phyloP scores from a whole-genome alignment of 2,113 vertebrate species.

The Actenoides hombroni region DNA sequence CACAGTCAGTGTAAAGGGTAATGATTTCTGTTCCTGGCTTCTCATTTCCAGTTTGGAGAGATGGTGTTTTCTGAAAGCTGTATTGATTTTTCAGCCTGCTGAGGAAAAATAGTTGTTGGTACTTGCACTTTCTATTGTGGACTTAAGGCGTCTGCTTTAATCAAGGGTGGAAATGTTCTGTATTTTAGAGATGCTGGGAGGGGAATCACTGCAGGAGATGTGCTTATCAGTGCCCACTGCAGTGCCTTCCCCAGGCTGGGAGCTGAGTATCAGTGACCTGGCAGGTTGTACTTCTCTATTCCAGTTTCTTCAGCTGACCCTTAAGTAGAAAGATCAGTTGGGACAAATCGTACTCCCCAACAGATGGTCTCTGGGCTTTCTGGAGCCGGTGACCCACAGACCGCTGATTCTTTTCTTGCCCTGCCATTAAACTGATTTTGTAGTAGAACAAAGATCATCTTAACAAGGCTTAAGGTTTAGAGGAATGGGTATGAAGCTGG shows the following conservation, averaged over 20 bases:
- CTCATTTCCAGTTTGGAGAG: not conserved
- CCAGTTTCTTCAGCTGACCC: not conserved
- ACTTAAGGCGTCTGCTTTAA: not conserved
- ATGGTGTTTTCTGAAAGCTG: not conserved
- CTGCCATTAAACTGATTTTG: not conserved
- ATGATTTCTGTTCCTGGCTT: not conserved
- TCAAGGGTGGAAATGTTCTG: not conserved
- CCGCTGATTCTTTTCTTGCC: not conserved
- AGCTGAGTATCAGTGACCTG: not conserved
- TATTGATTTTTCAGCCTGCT: not conserved
- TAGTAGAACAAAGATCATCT: not conserved
- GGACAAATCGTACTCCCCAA: not conserved
- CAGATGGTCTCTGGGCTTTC: not conserved
- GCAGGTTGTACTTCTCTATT: not conserved
- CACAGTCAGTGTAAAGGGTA: conserved; percentile 95
- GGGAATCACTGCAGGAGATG: not conserved
- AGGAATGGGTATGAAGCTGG: not conserved
- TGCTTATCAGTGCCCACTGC: not conserved
- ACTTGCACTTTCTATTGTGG: not conserved
- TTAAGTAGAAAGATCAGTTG: not conserved
- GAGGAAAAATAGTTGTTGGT: not conserved
- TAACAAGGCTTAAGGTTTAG: not conserved
- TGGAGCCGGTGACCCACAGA: not conserved
- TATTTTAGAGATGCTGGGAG: not conserved
- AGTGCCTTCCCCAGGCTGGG: not conserved